Evolutionary conservation across 2,113 vertebrate genomes (phyloP).

Genomic region (Burhinus bistriatus): DNA sequence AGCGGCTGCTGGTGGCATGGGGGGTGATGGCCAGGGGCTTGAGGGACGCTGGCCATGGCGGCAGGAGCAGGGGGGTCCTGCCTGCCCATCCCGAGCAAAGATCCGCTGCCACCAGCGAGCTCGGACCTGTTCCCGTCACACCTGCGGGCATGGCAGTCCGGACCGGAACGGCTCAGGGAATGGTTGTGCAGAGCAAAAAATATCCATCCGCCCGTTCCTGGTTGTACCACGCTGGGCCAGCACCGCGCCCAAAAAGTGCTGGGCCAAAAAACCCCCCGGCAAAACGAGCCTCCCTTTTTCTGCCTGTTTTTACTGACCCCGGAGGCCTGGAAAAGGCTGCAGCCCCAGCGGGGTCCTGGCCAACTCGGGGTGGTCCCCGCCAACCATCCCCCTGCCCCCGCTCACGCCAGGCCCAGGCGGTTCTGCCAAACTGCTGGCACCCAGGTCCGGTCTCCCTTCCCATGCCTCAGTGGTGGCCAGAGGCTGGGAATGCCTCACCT

Average conservation of each 20-base stretch:
- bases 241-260: accelerated
- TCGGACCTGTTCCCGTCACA: accelerated
- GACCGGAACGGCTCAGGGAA: background rate
- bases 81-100: background rate
- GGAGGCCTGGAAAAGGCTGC: background rate
- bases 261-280: accelerated
- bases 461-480: accelerated
- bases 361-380: background rate
- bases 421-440: background rate
- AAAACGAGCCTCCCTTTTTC: background rate
- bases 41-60: background rate
- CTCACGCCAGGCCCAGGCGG: accelerated
- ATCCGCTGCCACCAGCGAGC: background rate
- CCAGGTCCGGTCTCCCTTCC: accelerated
- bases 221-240: background rate
- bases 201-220: accelerated
- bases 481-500: background rate
- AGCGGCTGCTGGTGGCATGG: accelerated
- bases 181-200: background rate
- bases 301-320: background rate
- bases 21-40: background rate
- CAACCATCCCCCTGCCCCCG: background rate
- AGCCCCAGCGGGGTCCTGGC: background rate
- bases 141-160: accelerated
- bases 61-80: accelerated